A percentile compares a stretch with the other conserved stretches of the same genome.
These are phyloP conservation scores for Druceiella hillmani DNA, from an alignment of 2,888 invertebrate genomes.

Conservation along the genomic window DNA sequence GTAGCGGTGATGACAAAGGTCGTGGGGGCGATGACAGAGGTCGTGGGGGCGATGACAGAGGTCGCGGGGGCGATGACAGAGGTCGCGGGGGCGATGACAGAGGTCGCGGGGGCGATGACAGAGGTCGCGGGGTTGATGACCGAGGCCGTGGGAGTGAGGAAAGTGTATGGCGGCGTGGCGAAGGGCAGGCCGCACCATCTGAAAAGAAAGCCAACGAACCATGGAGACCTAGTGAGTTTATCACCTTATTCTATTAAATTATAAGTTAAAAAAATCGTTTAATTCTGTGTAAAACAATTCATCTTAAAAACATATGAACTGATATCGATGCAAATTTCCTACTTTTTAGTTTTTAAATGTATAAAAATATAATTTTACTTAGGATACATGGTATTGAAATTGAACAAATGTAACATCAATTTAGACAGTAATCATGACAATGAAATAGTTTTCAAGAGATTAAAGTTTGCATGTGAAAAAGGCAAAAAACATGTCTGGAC, in stretches of 20 bases:
- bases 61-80: slow-evolving; percentile 27
- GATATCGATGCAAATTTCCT: no score
- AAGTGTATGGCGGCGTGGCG: slow-evolving; percentile 2
- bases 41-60: slow-evolving; percentile 25
- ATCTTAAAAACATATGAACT: no score
- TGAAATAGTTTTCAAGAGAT: no score
- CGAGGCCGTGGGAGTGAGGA: no score
- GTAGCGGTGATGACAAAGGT: slow-evolving; percentile 21
- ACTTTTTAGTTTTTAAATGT: no score
- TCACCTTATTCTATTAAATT: background rate
- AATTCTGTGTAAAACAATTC: no score
- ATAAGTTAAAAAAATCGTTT: slow-evolving; percentile 11
- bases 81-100: slow-evolving; percentile 30
- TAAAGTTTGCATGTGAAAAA: no score
- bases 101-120: slow-evolving; percentile 29
- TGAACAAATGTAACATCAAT: no score
- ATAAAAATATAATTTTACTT: no score
- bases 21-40: slow-evolving; percentile 18
- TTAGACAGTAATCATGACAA: no score
- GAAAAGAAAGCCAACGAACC: slow-evolving; percentile 26
- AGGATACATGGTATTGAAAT: no score
- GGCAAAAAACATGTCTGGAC: no score
- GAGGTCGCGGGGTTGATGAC: slow-evolving; percentile 23
- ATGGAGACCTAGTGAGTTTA: slow-evolving; percentile 34
- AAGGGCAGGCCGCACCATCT: slow-evolving; percentile 3